Evolutionary conservation across 30 jellyfish, hydroid and myxozoan genomes (phyloP).

Genomic region (Cassiopea xamachana): DNA sequence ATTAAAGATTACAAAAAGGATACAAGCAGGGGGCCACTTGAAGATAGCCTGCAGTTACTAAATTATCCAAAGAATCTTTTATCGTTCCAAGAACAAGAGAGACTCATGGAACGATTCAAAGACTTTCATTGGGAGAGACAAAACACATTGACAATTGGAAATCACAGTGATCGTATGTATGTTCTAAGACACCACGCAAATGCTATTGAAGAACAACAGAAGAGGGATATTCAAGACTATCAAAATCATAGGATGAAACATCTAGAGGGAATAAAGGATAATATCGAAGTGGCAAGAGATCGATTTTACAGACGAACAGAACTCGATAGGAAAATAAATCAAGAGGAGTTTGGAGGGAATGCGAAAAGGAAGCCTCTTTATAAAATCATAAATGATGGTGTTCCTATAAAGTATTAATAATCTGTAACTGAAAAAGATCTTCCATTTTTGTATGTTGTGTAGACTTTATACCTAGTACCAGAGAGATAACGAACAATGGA

Average conservation of each 20-base stretch:
- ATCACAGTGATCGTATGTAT: conserved; percentile 64
- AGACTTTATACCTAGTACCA: too few relatives aligned
- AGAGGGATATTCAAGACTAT: conserved; percentile 44
- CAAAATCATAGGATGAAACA: conserved; percentile 55
- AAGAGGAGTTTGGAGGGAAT: conserved; percentile 9
- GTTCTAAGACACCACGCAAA: conserved; percentile 56
- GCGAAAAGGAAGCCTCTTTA: conserved; percentile 41
- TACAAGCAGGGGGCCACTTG: conserved; percentile 45
- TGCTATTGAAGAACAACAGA: conserved; percentile 40
- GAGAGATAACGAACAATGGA: too few relatives aligned
- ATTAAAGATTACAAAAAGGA: conserved; percentile 54
- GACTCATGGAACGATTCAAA: conserved; percentile 61
- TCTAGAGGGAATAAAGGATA: conserved; percentile 68
- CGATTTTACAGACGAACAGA: conserved; percentile 68
- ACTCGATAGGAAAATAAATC: conserved; percentile 46
- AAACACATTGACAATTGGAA: conserved; percentile 43
- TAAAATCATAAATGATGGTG: conserved; percentile 76
- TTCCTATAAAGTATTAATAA: conserved; percentile 47
- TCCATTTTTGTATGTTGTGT: too few relatives aligned
- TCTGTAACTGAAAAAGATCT: too few relatives aligned
- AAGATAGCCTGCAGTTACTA: background rate
- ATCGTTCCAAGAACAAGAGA: conserved; percentile 41
- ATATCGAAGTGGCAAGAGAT: conserved; percentile 48
- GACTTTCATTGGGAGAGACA: conserved; percentile 77
- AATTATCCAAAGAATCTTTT: conserved; percentile 29